Conservation (phyloP, 64 coral and sea anemone genomes). For the Montipora cactus region DNA sequence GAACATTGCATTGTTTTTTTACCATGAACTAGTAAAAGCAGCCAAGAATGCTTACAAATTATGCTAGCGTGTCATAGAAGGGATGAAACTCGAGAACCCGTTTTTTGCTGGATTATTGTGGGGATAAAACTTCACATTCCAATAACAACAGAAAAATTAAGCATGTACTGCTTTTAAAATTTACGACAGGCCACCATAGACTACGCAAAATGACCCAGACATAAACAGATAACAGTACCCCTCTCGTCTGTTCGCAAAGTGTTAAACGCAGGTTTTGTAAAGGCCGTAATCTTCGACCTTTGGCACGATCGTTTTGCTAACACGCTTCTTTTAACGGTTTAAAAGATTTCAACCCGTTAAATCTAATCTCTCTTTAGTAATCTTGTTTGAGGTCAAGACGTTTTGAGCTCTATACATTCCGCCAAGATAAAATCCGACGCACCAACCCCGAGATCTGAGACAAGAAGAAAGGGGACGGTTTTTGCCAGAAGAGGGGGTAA, state of each 20-base stretch:
- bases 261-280: constrained; percentile 28
- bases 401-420: constrained; percentile 29
- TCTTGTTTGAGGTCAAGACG: constrained; percentile 53
- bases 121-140: constrained; percentile 1
- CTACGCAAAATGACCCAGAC: background rate
- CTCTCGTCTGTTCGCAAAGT: background rate
- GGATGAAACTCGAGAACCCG: constrained; percentile 31
- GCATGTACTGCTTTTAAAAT: background rate
- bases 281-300: constrained; percentile 37
- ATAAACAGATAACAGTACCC: background rate
- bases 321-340: constrained; percentile 44
- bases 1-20: too few species aligned
- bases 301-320: background rate
- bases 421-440: background rate
- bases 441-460: background rate
- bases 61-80: constrained; percentile 7
- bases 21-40: background rate
- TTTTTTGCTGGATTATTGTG: background rate
- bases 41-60: too few species aligned
- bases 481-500: background rate
- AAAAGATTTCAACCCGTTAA: background rate
- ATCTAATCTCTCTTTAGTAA: constrained; percentile 34
- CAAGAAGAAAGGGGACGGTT: background rate
- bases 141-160: constrained; percentile 6
- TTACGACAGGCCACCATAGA: background rate